These are phyloP conservation scores for Myotis pilosus DNA, from an alignment of 2,797 vertebrate genomes.

Conservation along the genomic window DNA sequence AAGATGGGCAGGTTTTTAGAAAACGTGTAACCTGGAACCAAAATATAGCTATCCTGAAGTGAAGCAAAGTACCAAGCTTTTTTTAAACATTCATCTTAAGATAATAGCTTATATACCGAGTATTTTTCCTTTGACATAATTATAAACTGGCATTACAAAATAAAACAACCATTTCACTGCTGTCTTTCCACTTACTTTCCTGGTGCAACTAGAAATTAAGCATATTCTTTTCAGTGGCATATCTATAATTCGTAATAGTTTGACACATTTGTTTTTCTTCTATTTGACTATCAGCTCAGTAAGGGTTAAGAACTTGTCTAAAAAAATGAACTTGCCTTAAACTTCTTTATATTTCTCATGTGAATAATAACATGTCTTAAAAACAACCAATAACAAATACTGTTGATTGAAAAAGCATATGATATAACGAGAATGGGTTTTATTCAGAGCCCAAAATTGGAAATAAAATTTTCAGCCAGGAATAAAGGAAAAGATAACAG, in stretches of 20 bases:
- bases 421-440: background rate
- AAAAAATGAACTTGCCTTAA: background rate
- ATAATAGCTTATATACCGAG: background rate
- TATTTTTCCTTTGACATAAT: background rate
- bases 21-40: background rate
- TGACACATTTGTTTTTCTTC: background rate
- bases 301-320: background rate
- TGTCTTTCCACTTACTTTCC: background rate
- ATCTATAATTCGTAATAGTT: background rate
- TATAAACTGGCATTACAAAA: background rate
- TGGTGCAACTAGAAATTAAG: background rate
- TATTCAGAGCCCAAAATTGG: background rate
- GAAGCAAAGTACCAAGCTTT: background rate
- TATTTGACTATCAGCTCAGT: background rate
- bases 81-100: background rate
- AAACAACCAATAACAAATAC: background rate
- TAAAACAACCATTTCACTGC: background rate
- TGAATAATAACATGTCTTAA: conserved; percentile 1
- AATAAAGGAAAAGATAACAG: background rate
- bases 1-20: background rate
- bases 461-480: background rate
- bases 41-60: background rate
- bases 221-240: background rate
- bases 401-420: background rate
- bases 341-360: background rate